These are phyloP conservation scores for Malacosoma neustria DNA, from an alignment of 2,888 invertebrate species.

Conservation along the genomic window DNA sequence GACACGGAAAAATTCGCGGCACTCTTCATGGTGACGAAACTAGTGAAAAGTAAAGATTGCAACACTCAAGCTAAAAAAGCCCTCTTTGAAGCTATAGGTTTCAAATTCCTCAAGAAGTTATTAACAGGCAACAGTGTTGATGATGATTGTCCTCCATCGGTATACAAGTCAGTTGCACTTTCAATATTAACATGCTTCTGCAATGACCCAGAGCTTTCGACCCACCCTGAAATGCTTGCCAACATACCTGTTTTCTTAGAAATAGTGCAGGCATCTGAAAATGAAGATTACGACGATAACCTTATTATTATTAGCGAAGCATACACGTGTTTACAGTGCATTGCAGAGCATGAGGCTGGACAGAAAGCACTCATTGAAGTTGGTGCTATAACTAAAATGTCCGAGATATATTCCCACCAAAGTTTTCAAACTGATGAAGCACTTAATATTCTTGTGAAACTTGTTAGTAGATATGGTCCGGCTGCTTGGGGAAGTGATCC, in stretches of 20 bases:
- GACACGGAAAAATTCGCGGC: conserved; percentile 95
- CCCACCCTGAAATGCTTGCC: conserved; percentile 87
- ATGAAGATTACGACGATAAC: conserved; percentile 89
- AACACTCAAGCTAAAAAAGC: conserved; percentile 83
- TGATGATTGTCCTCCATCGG: conserved; percentile 90
- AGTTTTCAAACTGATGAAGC: conserved; percentile 94
- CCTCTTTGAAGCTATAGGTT: conserved; percentile 92
- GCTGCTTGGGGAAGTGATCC: conserved; percentile 86
- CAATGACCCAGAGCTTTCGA: conserved; percentile 84
- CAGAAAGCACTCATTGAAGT: conserved; percentile 85
- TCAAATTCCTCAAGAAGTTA: conserved; percentile 87
- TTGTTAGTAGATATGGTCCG: conserved; percentile 83
- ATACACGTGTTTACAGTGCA: conserved; percentile 87
- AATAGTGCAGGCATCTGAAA: conserved; percentile 88
- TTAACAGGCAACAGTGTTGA: conserved; percentile 84
- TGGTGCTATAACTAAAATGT: conserved; percentile 87
- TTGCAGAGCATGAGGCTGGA: conserved; percentile 85
- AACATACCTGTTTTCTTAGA: conserved; percentile 89
- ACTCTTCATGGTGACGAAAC: conserved; percentile 92
- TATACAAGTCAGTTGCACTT: conserved; percentile 93
- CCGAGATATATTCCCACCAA: conserved; percentile 89
- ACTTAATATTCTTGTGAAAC: conserved; percentile 83
- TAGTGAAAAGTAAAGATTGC: conserved; percentile 89
- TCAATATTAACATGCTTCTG: conserved; percentile 92
- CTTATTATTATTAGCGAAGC: conserved; percentile 91